phyloP scores from a whole-genome alignment of 2,888 invertebrate species.

The Brassicogethes aeneus region DNA sequence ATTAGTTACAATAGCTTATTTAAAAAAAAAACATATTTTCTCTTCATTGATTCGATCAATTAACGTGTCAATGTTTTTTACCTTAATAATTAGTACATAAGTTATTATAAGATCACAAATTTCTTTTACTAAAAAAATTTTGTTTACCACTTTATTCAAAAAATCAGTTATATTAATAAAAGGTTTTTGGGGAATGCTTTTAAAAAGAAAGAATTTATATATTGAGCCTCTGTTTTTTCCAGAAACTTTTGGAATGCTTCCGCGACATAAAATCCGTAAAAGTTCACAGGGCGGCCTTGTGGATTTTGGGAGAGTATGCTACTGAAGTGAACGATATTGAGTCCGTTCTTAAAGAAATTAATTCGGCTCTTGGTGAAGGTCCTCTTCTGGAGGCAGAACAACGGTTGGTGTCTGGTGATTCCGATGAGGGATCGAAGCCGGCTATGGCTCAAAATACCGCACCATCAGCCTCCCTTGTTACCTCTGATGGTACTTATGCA shows the following conservation, averaged over 20 bases:
- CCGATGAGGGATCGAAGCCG: slow-evolving; percentile 41
- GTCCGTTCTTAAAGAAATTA: slow-evolving; percentile 69
- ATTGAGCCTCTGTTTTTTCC: no score
- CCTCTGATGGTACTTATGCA: slow-evolving; percentile 98
- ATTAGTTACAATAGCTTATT: no score
- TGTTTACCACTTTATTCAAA: no score
- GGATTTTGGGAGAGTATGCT: slow-evolving; percentile 97
- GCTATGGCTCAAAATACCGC: slow-evolving; percentile 22
- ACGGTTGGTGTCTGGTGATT: slow-evolving; percentile 64
- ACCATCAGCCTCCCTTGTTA: slow-evolving; percentile 63
- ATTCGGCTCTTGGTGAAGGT: slow-evolving; percentile 63
- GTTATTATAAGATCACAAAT: no score
- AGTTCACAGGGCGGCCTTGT: slow-evolving; percentile 88
- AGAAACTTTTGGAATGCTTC: slow-evolving; percentile 72
- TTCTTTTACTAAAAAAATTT: no score
- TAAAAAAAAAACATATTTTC: no score
- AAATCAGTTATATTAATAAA: no score
- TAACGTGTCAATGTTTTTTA: no score
- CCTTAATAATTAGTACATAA: no score
- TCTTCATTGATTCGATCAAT: no score
- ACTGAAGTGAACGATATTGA: slow-evolving; percentile 67
- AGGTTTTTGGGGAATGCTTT: no score
- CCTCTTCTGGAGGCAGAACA: slow-evolving; percentile 57
- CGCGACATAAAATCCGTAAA: slow-evolving; percentile 82
- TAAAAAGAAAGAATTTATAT: no score